Evolutionary conservation across 53 echinoderm and acorn worm genomes (phyloP).

Genomic region (Patiria pectinifera): DNA sequence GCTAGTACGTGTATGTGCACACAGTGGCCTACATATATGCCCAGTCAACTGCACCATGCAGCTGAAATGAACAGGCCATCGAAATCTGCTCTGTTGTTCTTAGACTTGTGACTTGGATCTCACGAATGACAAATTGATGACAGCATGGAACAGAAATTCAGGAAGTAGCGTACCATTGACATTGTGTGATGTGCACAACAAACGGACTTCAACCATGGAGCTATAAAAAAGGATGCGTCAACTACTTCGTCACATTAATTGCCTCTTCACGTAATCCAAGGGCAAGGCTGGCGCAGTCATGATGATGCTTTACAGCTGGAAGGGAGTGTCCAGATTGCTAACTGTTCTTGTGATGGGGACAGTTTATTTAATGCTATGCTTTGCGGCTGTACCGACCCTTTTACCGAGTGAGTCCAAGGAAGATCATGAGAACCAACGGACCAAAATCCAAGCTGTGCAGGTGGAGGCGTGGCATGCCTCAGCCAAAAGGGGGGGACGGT

Average conservation of each 20-base stretch:
- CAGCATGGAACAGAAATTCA: no score
- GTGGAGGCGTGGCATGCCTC: slow-evolving; percentile 19
- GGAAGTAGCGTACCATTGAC: no score
- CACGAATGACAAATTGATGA: no score
- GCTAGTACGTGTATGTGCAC: background rate
- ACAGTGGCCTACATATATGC: no score
- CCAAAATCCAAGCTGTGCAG: slow-evolving; percentile 2
- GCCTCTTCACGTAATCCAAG: background rate
- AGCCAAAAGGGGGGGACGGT: slow-evolving; percentile 33
- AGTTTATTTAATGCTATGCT: slow-evolving; percentile 26
- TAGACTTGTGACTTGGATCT: no score
- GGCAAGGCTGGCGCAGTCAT: background rate
- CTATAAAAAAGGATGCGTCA: no score
- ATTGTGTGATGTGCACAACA: background rate
- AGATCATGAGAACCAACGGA: background rate
- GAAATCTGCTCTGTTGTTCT: no score
- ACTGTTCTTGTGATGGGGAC: slow-evolving; percentile 23
- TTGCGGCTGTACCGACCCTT: background rate
- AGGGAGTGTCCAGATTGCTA: background rate
- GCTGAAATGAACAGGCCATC: no score
- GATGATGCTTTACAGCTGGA: slow-evolving; percentile 28
- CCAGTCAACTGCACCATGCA: no score
- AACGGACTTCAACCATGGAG: background rate
- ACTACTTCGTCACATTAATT: background rate
- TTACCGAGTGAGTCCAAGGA: slow-evolving; percentile 19